Evolutionary conservation across 2,888 invertebrate species (phyloP), one percentile per base, ranked within the genome.

Genomic region (Panzeria rudis): DNA sequence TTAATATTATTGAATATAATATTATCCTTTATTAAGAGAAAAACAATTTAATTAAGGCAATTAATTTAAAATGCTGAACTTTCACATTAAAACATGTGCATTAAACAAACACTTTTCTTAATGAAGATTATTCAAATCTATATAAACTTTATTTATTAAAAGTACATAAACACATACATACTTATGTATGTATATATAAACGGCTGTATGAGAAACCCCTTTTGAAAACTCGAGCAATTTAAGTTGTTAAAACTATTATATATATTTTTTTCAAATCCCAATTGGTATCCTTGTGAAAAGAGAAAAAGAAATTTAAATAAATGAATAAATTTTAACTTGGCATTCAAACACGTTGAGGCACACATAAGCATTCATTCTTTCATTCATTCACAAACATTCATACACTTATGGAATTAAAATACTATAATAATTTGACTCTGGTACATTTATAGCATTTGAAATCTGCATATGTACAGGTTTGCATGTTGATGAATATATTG

Each of bases 41-140:
- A 76, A 80, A 69, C 73, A 73, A 80, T 82, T 86, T 82, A 87
- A 87, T 87, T 86, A 86, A 84, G 82, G 52, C 69, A 87, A 86
- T 86, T 86, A 83, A 86, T 86, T 83, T 78, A 75, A 73, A 84
- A 66, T 47, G 78, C 6, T 64, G 44, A 41, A 38, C 61, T n/a
- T 35, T 17, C 20, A 29, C 17, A 23, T 41, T 38, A 25, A 29
- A 8, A 59, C 17, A n/a, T 15, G 23, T n/a, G 17, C 52, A 13
- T 23, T 13, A 15, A 47, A 3, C 13, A 47, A 17, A 4, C 20
- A 50, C n/a, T 50, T 8, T 50, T 8, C 9, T 50, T 9, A 50
- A 50, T 20, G n/a, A 73, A 38, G 38, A 47, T 3, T 4, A 25
- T 29, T 29, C 29, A 9, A 6, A 29, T 56, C 3, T n/a, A n/a